Evolutionary conservation across 2,888 invertebrate genomes (phyloP), one percentile per base, ranked within the genome.

Genomic region (Argyra leucocephala): DNA sequence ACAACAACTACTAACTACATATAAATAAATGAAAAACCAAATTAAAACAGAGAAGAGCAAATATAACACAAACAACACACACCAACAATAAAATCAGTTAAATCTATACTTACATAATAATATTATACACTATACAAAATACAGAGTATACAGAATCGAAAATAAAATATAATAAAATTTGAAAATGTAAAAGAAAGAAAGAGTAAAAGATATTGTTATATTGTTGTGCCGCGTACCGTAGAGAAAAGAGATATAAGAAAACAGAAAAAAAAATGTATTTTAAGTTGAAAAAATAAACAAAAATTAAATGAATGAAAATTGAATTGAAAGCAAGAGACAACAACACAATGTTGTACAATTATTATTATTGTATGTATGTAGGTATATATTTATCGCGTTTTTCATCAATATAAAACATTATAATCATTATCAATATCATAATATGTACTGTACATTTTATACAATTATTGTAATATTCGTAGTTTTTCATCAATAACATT

Each of bases 1-100:
- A 68, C 67, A 69, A 67, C 68, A 68, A 67, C 68, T 68, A 66
- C 64, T 65, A 62, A 3, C 3, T 2, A 18, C 61, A n/a, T n/a
- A n/a, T n/a, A n/a, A n/a, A n/a, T 6, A 22, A 61, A 18, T 15
- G 22, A 18, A 61, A 65, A 57, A 63, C 62, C 59, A 59, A 64
- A 57, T 64, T 62, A 62, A 37, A 57, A 62, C 22, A n/a, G 18
- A n/a, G 48, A 48, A 67, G 65, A 66, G 18, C 60, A 12, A 15
- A 3, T 24, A 21, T 60, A n/a, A 60, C 23, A 24, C 4, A 6
- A 24, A 26, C 60, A 60, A 12, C 67, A 68, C 68, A 69, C 69
- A 65, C 31, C 23, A 65, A 62, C 21, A 64, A n/a, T 58, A 64
- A 60, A 26, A 60, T 24, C 59, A 59, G 23, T 31, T 31, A 59